A percentile compares a stretch with the other conserved stretches of the same genome.
These are phyloP conservation scores for Heliconius erato DNA, from an alignment of 2,888 invertebrate genomes.

Conservation along the genomic window DNA sequence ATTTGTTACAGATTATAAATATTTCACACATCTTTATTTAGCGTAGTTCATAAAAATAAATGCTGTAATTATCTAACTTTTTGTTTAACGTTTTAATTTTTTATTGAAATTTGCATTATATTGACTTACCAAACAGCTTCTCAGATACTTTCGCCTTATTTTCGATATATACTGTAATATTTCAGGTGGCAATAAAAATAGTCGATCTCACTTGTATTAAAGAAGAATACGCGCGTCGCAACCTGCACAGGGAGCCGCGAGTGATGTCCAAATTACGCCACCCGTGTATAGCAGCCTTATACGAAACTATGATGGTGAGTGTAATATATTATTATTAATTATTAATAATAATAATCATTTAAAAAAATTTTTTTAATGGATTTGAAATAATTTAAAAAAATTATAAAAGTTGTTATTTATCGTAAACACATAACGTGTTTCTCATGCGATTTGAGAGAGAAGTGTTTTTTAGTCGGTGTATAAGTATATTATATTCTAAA, in stretches of 20 bases:
- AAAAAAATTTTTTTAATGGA: too few relatives aligned
- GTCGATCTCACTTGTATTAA: constrained; percentile 90
- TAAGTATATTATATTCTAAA: too few relatives aligned
- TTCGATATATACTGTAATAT: constrained; percentile 40
- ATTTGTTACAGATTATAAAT: not conserved
- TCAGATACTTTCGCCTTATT: too few relatives aligned
- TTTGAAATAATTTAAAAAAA: too few relatives aligned
- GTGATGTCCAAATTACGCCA: constrained; percentile 90
- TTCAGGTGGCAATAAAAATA: constrained; percentile 90
- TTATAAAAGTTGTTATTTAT: too few relatives aligned
- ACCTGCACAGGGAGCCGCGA: constrained; percentile 90
- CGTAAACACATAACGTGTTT: too few relatives aligned
- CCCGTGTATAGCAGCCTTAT: constrained; percentile 90
- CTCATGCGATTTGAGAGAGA: too few relatives aligned
- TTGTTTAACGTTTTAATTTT: not conserved
- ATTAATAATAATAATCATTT: too few relatives aligned
- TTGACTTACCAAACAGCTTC: not conserved
- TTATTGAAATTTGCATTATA: not conserved
- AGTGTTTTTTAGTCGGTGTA: too few relatives aligned
- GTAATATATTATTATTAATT: not conserved
- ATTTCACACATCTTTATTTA: not conserved
- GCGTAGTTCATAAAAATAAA: not conserved
- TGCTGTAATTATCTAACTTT: not conserved
- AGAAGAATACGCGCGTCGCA: constrained; percentile 90
- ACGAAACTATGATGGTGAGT: constrained; percentile 88